Percentiles rank a stretch among this genome's conserved stretches.
phyloP scores from a whole-genome alignment of 2,113 vertebrate genomes.

The Gobiocypris rarus region DNA sequence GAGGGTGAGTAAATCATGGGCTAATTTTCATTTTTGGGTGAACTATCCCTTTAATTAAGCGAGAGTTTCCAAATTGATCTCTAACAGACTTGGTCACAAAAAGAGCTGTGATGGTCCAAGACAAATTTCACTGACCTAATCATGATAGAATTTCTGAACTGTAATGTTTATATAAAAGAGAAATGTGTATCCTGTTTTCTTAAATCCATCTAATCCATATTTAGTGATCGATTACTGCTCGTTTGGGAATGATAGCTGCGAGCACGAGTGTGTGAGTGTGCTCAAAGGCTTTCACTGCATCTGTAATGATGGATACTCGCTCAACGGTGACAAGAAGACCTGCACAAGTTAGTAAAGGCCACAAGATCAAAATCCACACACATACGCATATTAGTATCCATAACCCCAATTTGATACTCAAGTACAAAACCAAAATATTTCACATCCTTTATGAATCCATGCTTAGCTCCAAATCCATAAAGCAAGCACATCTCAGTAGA shows the following conservation, averaged over 20 bases:
- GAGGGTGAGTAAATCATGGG: no score
- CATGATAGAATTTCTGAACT: neutral
- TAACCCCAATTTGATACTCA: neutral
- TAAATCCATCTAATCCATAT: slow-evolving; percentile 6
- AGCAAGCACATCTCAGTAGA: neutral
- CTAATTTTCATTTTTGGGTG: no score
- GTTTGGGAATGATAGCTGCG: slow-evolving; percentile 83
- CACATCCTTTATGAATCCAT: neutral
- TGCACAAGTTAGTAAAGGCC: slow-evolving; percentile 74
- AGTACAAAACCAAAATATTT: neutral
- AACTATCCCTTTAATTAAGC: neutral
- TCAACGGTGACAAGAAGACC: slow-evolving; percentile 81
- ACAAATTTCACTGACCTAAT: neutral
- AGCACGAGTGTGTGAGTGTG: slow-evolving; percentile 82
- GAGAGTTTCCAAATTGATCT: neutral
- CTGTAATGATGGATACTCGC: slow-evolving; percentile 81
- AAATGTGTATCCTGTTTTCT: neutral
- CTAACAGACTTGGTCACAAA: neutral
- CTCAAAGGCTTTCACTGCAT: slow-evolving; percentile 78
- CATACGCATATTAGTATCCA: slow-evolving; percentile 3
- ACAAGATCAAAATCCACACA: neutral
- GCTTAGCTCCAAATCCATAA: neutral
- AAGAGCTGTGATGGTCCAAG: neutral
- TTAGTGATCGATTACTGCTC: slow-evolving; percentile 56
- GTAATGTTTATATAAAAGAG: neutral